Base-by-base conservation (phyloP, 2,888 invertebrate species). In the Lutraria lutraria region DNA sequence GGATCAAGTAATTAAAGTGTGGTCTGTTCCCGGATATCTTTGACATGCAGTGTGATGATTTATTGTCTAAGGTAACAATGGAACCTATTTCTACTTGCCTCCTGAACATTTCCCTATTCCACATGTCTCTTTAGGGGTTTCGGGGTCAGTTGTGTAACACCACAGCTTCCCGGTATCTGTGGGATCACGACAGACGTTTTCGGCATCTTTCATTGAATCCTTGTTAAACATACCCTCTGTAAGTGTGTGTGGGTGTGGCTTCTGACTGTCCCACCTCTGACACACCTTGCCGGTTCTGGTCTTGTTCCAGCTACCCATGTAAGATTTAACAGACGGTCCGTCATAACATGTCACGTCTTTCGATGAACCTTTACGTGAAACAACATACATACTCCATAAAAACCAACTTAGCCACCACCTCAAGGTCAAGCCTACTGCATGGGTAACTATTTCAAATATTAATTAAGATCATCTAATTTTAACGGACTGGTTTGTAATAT, bases 121-220 rank as follows among this genome's bases (percentile, higher is more conserved):
- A 85, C 89, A 89, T 10, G 16, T 31, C 72, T 89, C 87, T 76
- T 72, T 83, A 2, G 29, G 52, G 25, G 43, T 31, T 10, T 25
- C 29, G 0, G 72, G 72, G 29, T 86, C 80, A 8, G 72, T 84
- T 15, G 86, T 85, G 60, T 87, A 90, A 53, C 90, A 90, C 90
- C 90, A 90, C 13, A 88, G 86, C 19, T 81, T 6, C 15, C 88
- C 88, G 60, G 19, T 21, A 21, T n/a, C 60, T 21, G 60, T 60
- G n/a, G 60, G 60, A 21, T 60, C 60, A 4, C 60, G 19, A n/a
- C 60, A 60, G 60, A 60, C 12, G 8, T 60, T 60, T 60, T 60
- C 60, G n/a, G 60, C 60, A 8, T 60, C 60, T 21, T 19, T 3
- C 19, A 60, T 15, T n/a, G 60, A 21, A 60, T 60, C 60, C 21